phyloP scores from a whole-genome alignment of 2,888 invertebrate genomes.

The Chirona hameri region DNA sequence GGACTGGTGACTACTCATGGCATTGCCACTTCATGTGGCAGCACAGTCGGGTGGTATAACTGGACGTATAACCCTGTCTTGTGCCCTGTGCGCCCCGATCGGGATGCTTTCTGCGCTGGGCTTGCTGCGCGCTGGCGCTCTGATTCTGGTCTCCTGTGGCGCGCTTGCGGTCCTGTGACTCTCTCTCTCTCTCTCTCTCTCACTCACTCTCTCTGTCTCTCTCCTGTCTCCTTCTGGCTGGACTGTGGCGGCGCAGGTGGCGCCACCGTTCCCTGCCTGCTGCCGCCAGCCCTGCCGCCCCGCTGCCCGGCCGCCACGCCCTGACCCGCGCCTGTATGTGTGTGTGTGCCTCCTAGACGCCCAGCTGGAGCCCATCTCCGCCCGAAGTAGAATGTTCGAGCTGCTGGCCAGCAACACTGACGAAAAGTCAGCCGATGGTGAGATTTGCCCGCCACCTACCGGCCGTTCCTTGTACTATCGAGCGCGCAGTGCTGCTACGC shows the following conservation, averaged over 20 bases:
- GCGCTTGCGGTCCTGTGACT: no score
- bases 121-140: no score
- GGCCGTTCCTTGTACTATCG: neutral
- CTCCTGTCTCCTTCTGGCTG: neutral
- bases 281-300: neutral
- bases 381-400: neutral
- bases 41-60: no score
- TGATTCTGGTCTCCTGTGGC: no score
- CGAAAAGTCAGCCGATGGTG: conserved; percentile 4
- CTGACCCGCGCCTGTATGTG: neutral
- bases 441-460: neutral
- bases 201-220: neutral
- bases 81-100: no score
- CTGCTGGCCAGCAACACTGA: neutral
- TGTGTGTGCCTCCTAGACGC: conserved; percentile 3
- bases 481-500: neutral
- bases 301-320: neutral
- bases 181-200: neutral
- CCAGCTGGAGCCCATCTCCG: neutral
- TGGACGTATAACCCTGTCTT: no score
- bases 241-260: neutral
- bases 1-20: no score
- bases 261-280: neutral
- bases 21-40: no score
- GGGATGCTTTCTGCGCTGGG: no score